Evolutionary conservation across 2,797 vertebrate species (phyloP).

Genomic region (Sebastolobus alascanus): DNA sequence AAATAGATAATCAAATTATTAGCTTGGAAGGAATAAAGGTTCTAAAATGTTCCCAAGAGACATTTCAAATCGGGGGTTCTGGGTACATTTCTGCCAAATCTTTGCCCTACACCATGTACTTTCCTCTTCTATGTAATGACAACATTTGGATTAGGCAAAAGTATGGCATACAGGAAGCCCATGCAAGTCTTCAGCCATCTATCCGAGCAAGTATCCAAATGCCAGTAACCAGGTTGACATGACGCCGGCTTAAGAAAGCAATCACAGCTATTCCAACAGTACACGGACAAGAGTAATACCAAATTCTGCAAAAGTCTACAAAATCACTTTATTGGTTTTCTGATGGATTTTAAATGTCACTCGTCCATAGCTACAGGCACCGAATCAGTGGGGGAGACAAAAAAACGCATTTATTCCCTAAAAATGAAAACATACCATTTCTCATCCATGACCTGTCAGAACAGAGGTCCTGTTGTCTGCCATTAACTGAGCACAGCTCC

Average conservation of each 20-base stretch:
- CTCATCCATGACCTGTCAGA: constrained; percentile 83
- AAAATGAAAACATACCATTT: constrained; percentile 74
- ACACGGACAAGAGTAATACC: constrained; percentile 43
- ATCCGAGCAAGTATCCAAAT: constrained; percentile 37
- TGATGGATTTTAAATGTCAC: constrained; percentile 79
- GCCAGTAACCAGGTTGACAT: constrained; percentile 37
- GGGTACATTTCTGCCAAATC: not conserved
- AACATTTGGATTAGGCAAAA: constrained; percentile 8
- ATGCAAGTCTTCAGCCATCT: constrained; percentile 20
- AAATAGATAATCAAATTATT: constrained; percentile 3
- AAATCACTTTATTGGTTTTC: constrained; percentile 71
- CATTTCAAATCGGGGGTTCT: not conserved
- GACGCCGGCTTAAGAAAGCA: constrained; percentile 52
- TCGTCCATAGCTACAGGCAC: constrained; percentile 53
- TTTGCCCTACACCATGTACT: not conserved
- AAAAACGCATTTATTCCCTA: constrained; percentile 25
- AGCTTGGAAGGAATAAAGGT: not conserved
- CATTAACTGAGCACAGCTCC: constrained; percentile 83
- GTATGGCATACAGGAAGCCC: not conserved
- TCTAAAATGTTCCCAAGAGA: not conserved
- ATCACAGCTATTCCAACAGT: constrained; percentile 55
- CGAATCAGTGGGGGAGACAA: constrained; percentile 7
- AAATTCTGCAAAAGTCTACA: constrained; percentile 65
- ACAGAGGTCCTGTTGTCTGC: constrained; percentile 89
- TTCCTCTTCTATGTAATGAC: not conserved